Percentiles rank a stretch among this genome's conserved stretches.
These are phyloP conservation scores for Seriola rivoliana DNA, from an alignment of 2,113 vertebrate species.

Conservation along the genomic window DNA sequence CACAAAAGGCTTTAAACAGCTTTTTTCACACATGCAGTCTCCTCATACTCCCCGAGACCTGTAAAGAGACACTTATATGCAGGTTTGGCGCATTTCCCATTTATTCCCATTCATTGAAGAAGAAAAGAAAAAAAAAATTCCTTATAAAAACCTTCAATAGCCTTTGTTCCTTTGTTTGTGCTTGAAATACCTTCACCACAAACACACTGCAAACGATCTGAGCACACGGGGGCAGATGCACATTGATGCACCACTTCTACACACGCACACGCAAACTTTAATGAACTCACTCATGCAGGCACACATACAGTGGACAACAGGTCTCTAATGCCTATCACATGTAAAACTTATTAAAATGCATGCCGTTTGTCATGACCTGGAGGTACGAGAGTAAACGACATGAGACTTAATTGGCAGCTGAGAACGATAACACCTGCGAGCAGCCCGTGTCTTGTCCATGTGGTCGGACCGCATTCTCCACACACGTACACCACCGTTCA, in stretches of 20 bases:
- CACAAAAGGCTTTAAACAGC: background rate
- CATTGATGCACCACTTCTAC: background rate
- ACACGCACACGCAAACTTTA: background rate
- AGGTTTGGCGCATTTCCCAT: too few species aligned
- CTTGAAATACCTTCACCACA: background rate
- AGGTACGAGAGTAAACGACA: slow-evolving; percentile 87
- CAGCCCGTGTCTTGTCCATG: slow-evolving; percentile 88
- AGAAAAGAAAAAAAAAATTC: background rate
- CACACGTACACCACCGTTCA: slow-evolving; percentile 75
- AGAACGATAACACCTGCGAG: slow-evolving; percentile 91
- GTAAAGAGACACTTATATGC: background rate
- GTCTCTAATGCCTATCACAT: slow-evolving; percentile 55
- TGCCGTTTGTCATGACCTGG: slow-evolving; percentile 84
- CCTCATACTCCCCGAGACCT: background rate
- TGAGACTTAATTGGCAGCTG: slow-evolving; percentile 89
- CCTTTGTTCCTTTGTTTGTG: background rate
- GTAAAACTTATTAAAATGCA: slow-evolving; percentile 82
- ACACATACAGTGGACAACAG: slow-evolving; percentile 25
- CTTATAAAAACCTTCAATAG: background rate
- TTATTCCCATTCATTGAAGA: background rate
- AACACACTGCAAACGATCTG: slow-evolving; percentile 2
- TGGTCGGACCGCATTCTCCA: slow-evolving; percentile 88
- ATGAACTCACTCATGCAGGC: slow-evolving; percentile 12
- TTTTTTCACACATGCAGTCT: too few species aligned
- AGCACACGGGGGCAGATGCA: slow-evolving; percentile 3